These are phyloP conservation scores for Menidia menidia DNA, from an alignment of 2,797 vertebrate species.

Conservation along the genomic window DNA sequence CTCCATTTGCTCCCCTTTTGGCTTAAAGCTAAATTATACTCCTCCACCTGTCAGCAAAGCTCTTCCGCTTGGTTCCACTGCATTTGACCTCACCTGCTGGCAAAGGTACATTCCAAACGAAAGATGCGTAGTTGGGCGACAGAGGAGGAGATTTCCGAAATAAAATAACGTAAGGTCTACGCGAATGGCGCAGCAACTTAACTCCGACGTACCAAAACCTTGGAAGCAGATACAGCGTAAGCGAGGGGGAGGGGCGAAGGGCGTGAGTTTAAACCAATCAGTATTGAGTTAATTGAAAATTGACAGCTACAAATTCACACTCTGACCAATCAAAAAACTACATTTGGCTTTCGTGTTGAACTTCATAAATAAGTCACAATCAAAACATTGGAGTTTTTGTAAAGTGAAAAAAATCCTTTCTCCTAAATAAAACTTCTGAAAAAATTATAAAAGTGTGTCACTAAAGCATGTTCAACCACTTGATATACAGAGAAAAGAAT, in stretches of 20 bases:
- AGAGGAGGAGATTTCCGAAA: constrained; percentile 7
- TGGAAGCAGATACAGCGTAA: constrained; percentile 24
- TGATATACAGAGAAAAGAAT: background rate
- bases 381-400: background rate
- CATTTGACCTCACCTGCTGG: constrained; percentile 85
- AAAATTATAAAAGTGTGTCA: background rate
- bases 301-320: constrained; percentile 11
- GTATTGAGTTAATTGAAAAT: constrained; percentile 34
- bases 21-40: constrained; percentile 53
- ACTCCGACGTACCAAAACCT: constrained; percentile 14
- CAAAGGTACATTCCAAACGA: constrained; percentile 54
- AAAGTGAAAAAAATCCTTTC: too few relatives aligned
- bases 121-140: constrained; percentile 28
- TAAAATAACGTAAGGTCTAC: constrained; percentile 59
- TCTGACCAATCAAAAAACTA: constrained; percentile 47
- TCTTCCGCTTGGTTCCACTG: constrained; percentile 74
- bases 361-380: constrained; percentile 10
- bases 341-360: background rate
- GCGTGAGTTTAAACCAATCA: constrained; percentile 70
- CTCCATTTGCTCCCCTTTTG: constrained; percentile 72
- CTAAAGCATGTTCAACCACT: too few relatives aligned
- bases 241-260: background rate
- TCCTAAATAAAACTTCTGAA: background rate
- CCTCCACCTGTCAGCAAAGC: constrained; percentile 83
- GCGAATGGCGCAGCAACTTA: constrained; percentile 64